Percentiles rank a stretch among this genome's conserved stretches.
Conservation (phyloP, 2,113 vertebrate genomes). For the Ptilonorhynchus violaceus region DNA sequence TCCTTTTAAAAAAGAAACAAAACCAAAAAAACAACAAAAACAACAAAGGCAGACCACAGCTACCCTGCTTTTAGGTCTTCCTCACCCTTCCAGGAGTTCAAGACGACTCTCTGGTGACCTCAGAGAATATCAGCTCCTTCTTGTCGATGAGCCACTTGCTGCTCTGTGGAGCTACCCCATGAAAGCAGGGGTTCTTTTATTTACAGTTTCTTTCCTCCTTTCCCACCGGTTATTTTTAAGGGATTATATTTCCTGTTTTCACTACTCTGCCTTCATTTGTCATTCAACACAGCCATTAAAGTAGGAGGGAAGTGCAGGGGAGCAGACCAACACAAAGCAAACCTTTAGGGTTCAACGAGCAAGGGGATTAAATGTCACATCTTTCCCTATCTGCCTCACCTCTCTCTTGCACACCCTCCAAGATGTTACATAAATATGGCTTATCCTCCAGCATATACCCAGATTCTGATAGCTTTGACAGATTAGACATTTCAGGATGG, state of each 20-base stretch:
- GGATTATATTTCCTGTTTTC: slow-evolving; percentile 56
- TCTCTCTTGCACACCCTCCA: background rate
- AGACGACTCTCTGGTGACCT: background rate
- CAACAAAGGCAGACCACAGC: background rate
- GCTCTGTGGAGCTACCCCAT: background rate
- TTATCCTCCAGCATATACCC: background rate
- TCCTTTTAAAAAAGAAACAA: background rate
- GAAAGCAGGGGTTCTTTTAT: background rate
- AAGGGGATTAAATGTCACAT: slow-evolving; percentile 3
- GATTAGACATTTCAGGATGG: background rate
- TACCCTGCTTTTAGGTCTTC: background rate
- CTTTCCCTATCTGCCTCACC: background rate
- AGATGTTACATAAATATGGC: background rate
- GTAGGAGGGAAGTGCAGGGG: background rate
- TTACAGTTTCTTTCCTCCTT: slow-evolving; percentile 18
- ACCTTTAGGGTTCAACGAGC: background rate
- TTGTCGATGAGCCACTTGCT: background rate
- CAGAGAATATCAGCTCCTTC: background rate
- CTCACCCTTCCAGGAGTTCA: background rate
- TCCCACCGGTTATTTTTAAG: slow-evolving; percentile 31
- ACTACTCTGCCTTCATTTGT: slow-evolving; percentile 37
- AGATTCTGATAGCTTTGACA: background rate
- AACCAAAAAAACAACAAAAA: background rate
- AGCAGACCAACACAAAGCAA: slow-evolving; percentile 2
- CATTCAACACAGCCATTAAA: slow-evolving; percentile 40